Evolutionary conservation across 2,113 vertebrate genomes (phyloP).

Genomic region (Pseudois nayaur): DNA sequence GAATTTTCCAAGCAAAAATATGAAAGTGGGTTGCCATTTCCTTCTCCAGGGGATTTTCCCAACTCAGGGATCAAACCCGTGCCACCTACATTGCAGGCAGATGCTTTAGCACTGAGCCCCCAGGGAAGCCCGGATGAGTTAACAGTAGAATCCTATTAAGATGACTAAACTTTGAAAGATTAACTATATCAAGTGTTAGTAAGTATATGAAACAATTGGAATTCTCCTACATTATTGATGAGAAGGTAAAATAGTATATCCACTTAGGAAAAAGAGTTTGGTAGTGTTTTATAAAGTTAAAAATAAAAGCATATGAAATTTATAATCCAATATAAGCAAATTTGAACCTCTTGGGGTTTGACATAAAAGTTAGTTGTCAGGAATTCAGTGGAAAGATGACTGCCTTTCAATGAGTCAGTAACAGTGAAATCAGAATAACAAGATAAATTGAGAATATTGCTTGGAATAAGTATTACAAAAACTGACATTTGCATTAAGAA

Average conservation of each 20-base stretch:
- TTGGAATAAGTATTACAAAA: not conserved
- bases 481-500: not conserved
- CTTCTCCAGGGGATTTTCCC: not conserved
- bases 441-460: not conserved
- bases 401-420: not conserved
- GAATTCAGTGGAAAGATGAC: not conserved
- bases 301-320: not conserved
- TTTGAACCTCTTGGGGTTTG: not conserved
- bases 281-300: not conserved
- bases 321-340: not conserved
- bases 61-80: not conserved
- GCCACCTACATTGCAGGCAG: not conserved
- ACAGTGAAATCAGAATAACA: not conserved
- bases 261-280: not conserved
- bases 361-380: not conserved
- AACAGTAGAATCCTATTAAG: not conserved
- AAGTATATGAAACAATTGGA: not conserved
- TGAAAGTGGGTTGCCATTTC: not conserved
- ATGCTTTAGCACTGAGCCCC: not conserved
- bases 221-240: not conserved
- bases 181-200: not conserved
- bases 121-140: not conserved
- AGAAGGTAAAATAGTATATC: not conserved
- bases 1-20: not conserved
- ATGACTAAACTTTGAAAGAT: not conserved